Evolutionary conservation across 2,888 invertebrate genomes (phyloP), one percentile per base, ranked within the genome.

Genomic region (Horisme vitalbata): DNA sequence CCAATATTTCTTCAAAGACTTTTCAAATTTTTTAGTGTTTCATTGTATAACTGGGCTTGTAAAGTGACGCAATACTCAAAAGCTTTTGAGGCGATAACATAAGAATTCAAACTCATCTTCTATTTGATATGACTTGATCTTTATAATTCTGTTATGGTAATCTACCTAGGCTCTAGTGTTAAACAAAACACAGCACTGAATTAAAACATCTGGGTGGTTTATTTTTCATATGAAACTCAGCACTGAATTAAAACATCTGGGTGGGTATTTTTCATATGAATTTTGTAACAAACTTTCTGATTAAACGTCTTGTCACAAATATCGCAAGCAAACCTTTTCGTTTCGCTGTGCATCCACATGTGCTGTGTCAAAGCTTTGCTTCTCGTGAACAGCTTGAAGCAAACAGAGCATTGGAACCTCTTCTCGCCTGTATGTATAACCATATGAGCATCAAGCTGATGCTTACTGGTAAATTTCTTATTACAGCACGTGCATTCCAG

Each of bases 241-340:
- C 4, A 5, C 4, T 18, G 4, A 23, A 23, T 44, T 26, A 6
- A 20, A 20, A 13, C 4, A n/a, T 37, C 27, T 18, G 27, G 18
- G 12, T 56, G 32, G 4, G 47, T 28, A 13, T 36, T 41, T 39
- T 31, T 33, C 46, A 70, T 65, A 47, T 71, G 65, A 5, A 54
- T 50, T 31, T 56, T 61, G 56, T 61, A 68, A 41, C 63, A 58
- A n/a, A 65, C 51, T 50, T 43, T 59, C 43, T 68, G 68, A 14
- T 57, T 63, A 20, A 67, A 69, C 12, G 58, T 54, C 12, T 56
- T 65, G 14, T 59, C 53, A 9, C 68, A 71, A 7, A 46, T 18
- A 23, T 37, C 32, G 20, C 70, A 66, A 21, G 49, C 45, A 41
- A 62, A 64, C 11, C 59, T 55, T 12, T 61, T 65, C 0, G 39